These are phyloP conservation scores for Trichogramma dendrolimi DNA, from an alignment of 2,888 invertebrate species.

Conservation along the genomic window DNA sequence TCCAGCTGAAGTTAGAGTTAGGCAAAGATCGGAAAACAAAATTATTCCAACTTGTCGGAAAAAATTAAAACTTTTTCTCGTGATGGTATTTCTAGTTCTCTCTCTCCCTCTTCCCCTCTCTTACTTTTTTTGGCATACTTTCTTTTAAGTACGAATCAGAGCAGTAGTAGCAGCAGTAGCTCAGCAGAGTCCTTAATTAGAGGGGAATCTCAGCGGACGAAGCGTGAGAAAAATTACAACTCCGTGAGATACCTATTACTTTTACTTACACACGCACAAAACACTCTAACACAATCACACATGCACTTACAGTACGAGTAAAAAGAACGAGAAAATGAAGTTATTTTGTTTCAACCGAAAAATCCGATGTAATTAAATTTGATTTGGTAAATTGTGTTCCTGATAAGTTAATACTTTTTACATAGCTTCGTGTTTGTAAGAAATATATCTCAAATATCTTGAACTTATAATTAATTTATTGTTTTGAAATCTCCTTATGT, in stretches of 20 bases:
- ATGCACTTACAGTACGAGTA: too few species aligned
- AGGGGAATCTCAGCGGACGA: slow-evolving; percentile 10
- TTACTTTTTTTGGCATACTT: slow-evolving; percentile 5
- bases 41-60: slow-evolving; percentile 12
- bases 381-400: too few species aligned
- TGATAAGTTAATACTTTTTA: too few species aligned
- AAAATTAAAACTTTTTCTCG: slow-evolving; percentile 17
- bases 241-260: background rate
- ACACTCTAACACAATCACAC: too few species aligned
- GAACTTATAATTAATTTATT: too few species aligned
- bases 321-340: too few species aligned
- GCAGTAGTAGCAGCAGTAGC: background rate
- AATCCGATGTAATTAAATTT: too few species aligned
- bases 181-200: slow-evolving; percentile 11
- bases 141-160: slow-evolving; percentile 13
- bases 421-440: too few species aligned
- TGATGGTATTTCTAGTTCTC: background rate
- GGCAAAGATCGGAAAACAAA: background rate
- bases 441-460: too few species aligned
- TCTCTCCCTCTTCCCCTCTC: slow-evolving; percentile 6
- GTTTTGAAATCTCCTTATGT: too few species aligned
- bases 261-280: too few species aligned
- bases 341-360: too few species aligned
- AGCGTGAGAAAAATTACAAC: slow-evolving; percentile 23
- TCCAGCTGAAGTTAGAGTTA: background rate